These are phyloP conservation scores for Ctenoplectra terminalis DNA, from an alignment of 1,140 invertebrate genomes.

Conservation along the genomic window DNA sequence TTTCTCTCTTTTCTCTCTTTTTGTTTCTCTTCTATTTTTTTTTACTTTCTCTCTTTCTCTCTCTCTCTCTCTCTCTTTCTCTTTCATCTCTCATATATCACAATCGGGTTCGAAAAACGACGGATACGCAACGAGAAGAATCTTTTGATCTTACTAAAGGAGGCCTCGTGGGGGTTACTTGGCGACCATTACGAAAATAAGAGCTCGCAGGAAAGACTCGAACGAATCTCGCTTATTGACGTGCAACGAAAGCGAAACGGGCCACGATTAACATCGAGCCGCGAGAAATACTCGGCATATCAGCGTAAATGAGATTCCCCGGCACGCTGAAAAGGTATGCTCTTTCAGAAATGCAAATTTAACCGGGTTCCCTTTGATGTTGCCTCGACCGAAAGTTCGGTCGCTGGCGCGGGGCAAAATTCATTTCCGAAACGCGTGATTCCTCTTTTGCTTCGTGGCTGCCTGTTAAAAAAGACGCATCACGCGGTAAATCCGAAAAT, in stretches of 20 bases:
- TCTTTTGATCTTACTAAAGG: not conserved
- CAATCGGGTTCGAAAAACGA: too few relatives aligned
- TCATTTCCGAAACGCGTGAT: slow-evolving; percentile 15
- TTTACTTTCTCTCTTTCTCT: too few relatives aligned
- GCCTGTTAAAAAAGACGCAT: not conserved
- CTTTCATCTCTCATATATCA: too few relatives aligned
- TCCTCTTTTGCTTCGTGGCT: not conserved
- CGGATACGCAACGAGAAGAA: not conserved
- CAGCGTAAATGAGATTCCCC: slow-evolving; percentile 14
- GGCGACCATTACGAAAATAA: not conserved
- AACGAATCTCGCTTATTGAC: not conserved
- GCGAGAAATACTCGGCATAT: not conserved
- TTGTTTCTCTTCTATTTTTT: too few relatives aligned
- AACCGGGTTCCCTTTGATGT: slow-evolving; percentile 4
- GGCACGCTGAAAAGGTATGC: not conserved
- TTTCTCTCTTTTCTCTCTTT: too few relatives aligned
- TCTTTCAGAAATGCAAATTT: slow-evolving; percentile 10
- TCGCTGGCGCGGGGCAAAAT: not conserved
- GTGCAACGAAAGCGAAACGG: slow-evolving; percentile 15
- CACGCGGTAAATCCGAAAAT: slow-evolving; percentile 9
- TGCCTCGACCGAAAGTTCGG: not conserved
- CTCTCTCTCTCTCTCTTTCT: too few relatives aligned
- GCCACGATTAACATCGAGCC: slow-evolving; percentile 4
- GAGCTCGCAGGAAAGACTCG: too few relatives aligned
- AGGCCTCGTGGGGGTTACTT: not conserved